Conservation (phyloP, 2,797 vertebrate species). For the Ciconia nigra region DNA sequence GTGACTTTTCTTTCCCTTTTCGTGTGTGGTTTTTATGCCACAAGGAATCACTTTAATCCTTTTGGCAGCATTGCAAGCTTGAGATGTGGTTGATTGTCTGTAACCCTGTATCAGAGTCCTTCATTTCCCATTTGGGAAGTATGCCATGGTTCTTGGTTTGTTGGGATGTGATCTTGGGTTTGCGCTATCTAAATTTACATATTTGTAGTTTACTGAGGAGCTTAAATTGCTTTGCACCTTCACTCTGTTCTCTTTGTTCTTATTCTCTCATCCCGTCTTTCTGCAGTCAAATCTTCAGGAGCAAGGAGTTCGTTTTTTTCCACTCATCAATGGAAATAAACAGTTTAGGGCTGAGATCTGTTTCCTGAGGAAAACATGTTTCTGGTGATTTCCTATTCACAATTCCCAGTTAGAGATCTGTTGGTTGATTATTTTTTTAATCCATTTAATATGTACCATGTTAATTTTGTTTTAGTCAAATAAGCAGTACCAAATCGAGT, state of each 20-base stretch:
- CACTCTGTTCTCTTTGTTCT: background rate
- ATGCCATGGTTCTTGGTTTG: background rate
- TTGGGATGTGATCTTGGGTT: background rate
- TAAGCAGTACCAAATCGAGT: constrained; percentile 8
- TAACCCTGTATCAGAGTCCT: background rate
- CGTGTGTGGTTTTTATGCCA: background rate
- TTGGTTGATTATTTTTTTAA: background rate
- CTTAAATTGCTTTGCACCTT: background rate
- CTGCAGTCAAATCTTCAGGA: background rate
- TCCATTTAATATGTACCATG: background rate
- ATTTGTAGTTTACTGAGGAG: background rate
- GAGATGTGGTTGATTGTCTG: background rate
- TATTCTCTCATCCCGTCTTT: background rate
- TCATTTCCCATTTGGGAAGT: background rate
- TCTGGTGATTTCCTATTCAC: background rate
- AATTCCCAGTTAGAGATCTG: background rate
- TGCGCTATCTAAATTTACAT: background rate
- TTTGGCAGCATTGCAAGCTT: background rate
- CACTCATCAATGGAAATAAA: background rate
- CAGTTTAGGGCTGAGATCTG: background rate
- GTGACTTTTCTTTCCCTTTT: fast-evolving
- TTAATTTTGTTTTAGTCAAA: constrained; percentile 19
- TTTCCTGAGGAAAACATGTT: background rate
- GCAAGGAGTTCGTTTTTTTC: constrained; percentile 8
- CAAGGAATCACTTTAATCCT: background rate